Evolutionary conservation across 1,140 invertebrate genomes (phyloP), one percentile per base, ranked within the genome.

Genomic region (Drosophila miranda): DNA sequence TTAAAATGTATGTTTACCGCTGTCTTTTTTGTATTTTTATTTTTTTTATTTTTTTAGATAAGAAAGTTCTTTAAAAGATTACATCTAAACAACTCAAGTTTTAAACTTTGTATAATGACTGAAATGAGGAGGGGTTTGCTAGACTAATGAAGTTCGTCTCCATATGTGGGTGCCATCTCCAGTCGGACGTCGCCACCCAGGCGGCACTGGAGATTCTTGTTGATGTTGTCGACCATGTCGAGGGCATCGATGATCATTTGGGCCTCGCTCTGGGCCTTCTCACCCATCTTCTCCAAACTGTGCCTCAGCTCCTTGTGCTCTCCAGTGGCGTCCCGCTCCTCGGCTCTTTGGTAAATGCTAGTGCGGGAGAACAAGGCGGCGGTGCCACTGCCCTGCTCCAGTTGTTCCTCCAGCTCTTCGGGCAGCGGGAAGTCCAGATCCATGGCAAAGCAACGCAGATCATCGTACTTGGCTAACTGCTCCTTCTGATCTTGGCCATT

Each of bases 231-330:
- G 8, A 87, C 75, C 62, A 79, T 76, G 16, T 83, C 75, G 45
- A 88, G 89, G 30, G 83, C 75, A 2, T 78, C 67, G n/a, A 82
- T 76, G 7, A 87, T 72, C 83, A 78, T 60, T 23, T 68, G 54
- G 1, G 84, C 79, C 38, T 89, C 82, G 28, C 21, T 41, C n/a
- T 89, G 50, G 0, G 75, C 71, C 26, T 57, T 72, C 4, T 66
- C 57, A 34, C 19, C 61, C 71, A 87, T 68, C 13, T 67, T 30
- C 1, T 89, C 62, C 26, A 87, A 60, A 14, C 43, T 64, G 11
- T 26, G 46, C 1, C 78, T 80, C n/a, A 89, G 30, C 16, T 67
- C 30, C n/a, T 21, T 67, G 38, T 88, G 82, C 23, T 79, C 78
- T 0, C 75, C 84, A 14, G 16, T 77, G 0, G 16, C n/a, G 6